Conservation (phyloP, 2,797 vertebrate species). For the Pseudomugil tenellus region DNA sequence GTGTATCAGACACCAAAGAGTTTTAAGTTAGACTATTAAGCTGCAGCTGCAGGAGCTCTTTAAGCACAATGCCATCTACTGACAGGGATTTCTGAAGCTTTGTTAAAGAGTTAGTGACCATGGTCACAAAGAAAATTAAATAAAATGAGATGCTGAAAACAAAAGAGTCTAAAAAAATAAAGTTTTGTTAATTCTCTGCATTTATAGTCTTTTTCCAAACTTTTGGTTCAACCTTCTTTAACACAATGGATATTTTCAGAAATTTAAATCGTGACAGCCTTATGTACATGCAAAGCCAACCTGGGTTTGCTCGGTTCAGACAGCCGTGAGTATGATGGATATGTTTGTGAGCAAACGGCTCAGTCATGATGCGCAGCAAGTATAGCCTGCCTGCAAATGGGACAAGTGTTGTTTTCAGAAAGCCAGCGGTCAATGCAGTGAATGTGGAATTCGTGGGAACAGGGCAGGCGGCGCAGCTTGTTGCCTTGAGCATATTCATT, state of each 20-base stretch:
- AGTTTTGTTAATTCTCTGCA: slow-evolving; percentile 86
- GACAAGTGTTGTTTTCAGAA: slow-evolving; percentile 96
- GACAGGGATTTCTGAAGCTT: slow-evolving; percentile 65
- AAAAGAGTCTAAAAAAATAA: slow-evolving; percentile 86
- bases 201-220: slow-evolving; percentile 73
- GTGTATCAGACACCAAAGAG: slow-evolving; percentile 54
- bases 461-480: slow-evolving; percentile 93
- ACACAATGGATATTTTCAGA: slow-evolving; percentile 72
- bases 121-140: slow-evolving; percentile 57
- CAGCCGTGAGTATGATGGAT: slow-evolving; percentile 57
- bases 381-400: slow-evolving; percentile 93
- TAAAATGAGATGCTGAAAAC: slow-evolving; percentile 64
- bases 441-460: slow-evolving; percentile 94
- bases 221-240: slow-evolving; percentile 81
- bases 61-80: slow-evolving; percentile 68
- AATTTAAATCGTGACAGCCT: slow-evolving; percentile 79
- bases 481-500: slow-evolving; percentile 95
- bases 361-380: slow-evolving; percentile 85
- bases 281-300: slow-evolving; percentile 82
- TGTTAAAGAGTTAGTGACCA: slow-evolving; percentile 56
- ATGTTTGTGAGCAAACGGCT: slow-evolving; percentile 55
- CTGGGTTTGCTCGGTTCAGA: slow-evolving; percentile 69
- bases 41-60: slow-evolving; percentile 69
- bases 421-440: slow-evolving; percentile 98
- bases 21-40: slow-evolving; percentile 69